Percentiles rank a stretch among this genome's conserved stretches.
phyloP scores from a whole-genome alignment of 2,888 invertebrate genomes.

The Pyrrhosoma nymphula region DNA sequence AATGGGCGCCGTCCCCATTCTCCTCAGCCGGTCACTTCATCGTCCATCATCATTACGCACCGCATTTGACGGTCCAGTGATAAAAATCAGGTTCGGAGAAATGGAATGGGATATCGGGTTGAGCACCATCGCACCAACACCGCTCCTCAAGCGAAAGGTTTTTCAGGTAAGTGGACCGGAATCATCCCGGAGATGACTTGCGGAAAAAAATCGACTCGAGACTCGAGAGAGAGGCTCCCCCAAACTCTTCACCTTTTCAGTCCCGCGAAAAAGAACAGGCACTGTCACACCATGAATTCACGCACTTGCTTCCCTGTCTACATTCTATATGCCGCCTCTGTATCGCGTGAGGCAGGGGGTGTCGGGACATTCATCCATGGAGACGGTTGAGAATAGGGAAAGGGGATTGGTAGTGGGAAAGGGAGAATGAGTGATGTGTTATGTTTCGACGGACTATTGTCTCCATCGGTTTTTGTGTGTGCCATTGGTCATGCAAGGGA shows the following conservation, averaged over 20 bases:
- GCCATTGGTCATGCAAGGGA: too few relatives aligned
- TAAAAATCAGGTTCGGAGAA: neutral
- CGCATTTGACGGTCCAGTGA: neutral
- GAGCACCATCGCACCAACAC: neutral
- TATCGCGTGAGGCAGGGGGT: too few relatives aligned
- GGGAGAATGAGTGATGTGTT: too few relatives aligned
- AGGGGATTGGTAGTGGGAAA: too few relatives aligned
- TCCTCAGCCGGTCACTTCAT: neutral
- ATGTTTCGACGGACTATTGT: too few relatives aligned
- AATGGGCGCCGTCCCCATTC: neutral
- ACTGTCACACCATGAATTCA: neutral
- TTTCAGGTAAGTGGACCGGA: neutral
- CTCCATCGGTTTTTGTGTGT: too few relatives aligned
- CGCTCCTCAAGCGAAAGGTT: neutral
- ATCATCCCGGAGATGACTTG: neutral
- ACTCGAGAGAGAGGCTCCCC: too few relatives aligned
- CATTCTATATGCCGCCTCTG: too few relatives aligned
- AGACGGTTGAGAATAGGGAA: too few relatives aligned
- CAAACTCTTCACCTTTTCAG: neutral
- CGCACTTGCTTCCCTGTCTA: neutral
- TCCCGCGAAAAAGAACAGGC: neutral
- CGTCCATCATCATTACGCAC: neutral
- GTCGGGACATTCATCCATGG: too few relatives aligned
- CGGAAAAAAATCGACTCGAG: neutral
- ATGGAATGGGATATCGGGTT: neutral